Base-by-base conservation (phyloP, 2,888 invertebrate species). In the Hypolimnas misippus region DNA sequence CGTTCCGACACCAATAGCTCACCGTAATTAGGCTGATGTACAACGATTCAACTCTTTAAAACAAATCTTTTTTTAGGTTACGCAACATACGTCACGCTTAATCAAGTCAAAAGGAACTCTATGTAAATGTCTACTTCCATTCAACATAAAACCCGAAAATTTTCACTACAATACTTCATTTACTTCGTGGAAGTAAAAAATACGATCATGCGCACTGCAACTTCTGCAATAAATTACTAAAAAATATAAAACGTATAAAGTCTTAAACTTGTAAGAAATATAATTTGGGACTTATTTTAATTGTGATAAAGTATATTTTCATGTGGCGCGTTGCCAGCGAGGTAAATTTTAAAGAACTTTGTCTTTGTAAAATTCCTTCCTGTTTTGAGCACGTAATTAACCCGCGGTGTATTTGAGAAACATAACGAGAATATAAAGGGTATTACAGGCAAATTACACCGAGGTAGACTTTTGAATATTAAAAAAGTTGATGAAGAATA, bases 311-410 rank as follows among this genome's bases (percentile, higher is more conserved):
- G 60, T 61, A 55, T 49, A 40, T 38, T 55, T 61, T 40, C 60
- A 40, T 50, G 60, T 61, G 60, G 60, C 60, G 40, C n/a, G 17
- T n/a, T 61, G 60, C 60, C 60, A 61, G 50, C 49, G 50, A 25
- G 29, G 60, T 29, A 29, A 40, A 55, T 61, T 61, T 50, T 40
- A 55, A 61, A 60, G 59, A 60, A 61, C 55, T 61, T 40, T 61
- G 54, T 54, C 55, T 61, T 58, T 61, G 5, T 25, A 46, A 46
- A 46, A 46, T 40, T 49, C 17, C 49, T 55, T 55, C 50, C 60
- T 55, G 54, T 54, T 60, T 31, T 61, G 55, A 61, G 55, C 55
- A 55, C 60, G 55, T 61, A 61, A 61, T 61, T 61, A 61, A 21
- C 46, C 21, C 19, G 12, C 46, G 21, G 46, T 12, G 46, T 6